Conservation (phyloP, 2,113 vertebrate genomes). For the Fukomys damarensis region DNA sequence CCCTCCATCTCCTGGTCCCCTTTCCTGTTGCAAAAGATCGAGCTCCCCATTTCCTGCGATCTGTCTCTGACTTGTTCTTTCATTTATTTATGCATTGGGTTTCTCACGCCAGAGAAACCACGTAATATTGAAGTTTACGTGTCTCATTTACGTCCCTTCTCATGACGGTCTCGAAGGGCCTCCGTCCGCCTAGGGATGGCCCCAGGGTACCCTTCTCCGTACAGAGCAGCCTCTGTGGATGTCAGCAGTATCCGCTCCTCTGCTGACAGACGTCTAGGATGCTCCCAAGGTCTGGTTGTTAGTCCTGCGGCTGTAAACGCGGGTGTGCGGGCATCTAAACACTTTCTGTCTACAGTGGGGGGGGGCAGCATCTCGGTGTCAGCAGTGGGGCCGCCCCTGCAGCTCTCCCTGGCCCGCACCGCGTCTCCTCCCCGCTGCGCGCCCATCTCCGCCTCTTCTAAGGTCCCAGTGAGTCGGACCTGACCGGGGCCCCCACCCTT, state of each 20-base stretch:
- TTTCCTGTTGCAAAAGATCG: neutral
- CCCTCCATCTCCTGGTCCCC: neutral
- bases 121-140: neutral
- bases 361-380: neutral
- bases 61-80: neutral
- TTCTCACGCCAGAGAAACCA: neutral
- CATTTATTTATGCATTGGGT: neutral
- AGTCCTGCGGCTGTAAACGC: neutral
- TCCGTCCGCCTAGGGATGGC: neutral
- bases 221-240: neutral
- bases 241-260: neutral
- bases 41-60: neutral
- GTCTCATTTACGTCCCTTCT: neutral
- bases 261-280: neutral
- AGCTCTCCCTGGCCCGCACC: no score
- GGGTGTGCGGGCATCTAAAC: neutral
- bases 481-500: no score
- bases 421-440: neutral
- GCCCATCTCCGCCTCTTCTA: neutral
- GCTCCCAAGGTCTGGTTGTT: neutral
- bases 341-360: no score
- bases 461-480: neutral
- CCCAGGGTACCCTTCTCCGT: fast-evolving
- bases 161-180: neutral
- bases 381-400: no score